Evolutionary conservation across 2,797 vertebrate species (phyloP).

Genomic region (Pempheris klunzingeri): DNA sequence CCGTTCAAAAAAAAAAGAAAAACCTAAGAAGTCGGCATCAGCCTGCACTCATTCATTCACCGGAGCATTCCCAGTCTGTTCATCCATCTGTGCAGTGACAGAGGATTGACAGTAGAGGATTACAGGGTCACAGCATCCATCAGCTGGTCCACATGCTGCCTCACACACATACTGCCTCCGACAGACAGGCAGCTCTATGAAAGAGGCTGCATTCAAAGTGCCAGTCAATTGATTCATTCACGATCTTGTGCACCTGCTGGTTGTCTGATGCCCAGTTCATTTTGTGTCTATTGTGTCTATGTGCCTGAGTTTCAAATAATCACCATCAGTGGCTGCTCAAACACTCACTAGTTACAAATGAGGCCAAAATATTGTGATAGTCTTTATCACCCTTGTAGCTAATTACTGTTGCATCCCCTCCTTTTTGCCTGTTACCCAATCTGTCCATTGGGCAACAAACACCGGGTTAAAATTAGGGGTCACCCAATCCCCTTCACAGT

Average conservation of each 20-base stretch:
- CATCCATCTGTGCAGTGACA: slow-evolving; percentile 55
- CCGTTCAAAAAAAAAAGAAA: not conserved
- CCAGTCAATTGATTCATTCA: slow-evolving; percentile 17
- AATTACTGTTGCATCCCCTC: not conserved
- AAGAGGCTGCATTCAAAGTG: not conserved
- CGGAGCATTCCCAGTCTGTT: slow-evolving; percentile 12
- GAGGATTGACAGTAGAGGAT: slow-evolving; percentile 62
- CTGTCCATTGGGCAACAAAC: slow-evolving; percentile 44
- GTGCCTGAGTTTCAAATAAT: not conserved
- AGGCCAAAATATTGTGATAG: slow-evolving; percentile 5
- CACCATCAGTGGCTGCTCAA: not conserved
- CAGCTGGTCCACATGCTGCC: slow-evolving; percentile 47
- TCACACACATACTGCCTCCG: not conserved
- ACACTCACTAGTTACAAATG: not conserved
- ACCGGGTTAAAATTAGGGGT: slow-evolving; percentile 74
- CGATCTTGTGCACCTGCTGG: not conserved
- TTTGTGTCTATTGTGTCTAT: not conserved
- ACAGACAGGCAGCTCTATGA: not conserved
- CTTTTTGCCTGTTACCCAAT: slow-evolving; percentile 64
- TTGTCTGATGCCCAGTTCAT: not conserved
- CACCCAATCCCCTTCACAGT: slow-evolving; percentile 64
- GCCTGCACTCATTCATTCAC: slow-evolving; percentile 30
- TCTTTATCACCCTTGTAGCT: slow-evolving; percentile 11
- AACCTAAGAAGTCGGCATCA: not conserved
- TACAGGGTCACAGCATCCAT: slow-evolving; percentile 55